These are phyloP conservation scores for Cosmia trapezina DNA, from an alignment of 2,888 invertebrate species.

Conservation along the genomic window DNA sequence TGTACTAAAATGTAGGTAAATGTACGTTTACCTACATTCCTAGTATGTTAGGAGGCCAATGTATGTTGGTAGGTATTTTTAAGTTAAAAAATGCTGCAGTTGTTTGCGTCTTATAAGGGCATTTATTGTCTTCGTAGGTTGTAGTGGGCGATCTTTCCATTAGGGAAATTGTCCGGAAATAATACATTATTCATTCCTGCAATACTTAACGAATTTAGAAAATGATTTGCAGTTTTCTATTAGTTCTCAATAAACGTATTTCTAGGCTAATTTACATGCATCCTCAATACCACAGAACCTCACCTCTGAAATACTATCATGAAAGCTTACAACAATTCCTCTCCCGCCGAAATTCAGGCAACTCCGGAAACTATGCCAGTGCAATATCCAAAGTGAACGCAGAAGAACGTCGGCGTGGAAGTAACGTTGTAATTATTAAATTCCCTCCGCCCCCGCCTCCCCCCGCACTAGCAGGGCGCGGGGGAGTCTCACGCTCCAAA, in stretches of 20 bases:
- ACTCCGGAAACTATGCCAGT: conserved; percentile 54
- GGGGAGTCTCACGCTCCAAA: conserved; percentile 68
- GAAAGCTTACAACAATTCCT: conserved; percentile 30
- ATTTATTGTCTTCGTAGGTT: background rate
- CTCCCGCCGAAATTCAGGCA: conserved; percentile 23
- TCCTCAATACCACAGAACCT: background rate
- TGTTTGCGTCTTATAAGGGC: background rate
- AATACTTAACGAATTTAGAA: too few species aligned
- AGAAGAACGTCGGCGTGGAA: conserved; percentile 65
- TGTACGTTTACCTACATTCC: background rate
- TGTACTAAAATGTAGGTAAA: background rate
- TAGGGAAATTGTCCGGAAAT: background rate
- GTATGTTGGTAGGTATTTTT: background rate
- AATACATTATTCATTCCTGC: background rate
- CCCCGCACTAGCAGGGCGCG: conserved; percentile 56
- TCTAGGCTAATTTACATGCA: background rate
- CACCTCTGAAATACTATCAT: conserved; percentile 17
- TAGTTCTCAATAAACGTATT: background rate
- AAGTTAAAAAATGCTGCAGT: background rate
- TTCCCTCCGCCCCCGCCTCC: conserved; percentile 67
- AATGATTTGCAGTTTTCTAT: too few species aligned
- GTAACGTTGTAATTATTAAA: conserved; percentile 83
- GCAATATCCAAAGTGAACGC: conserved; percentile 46
- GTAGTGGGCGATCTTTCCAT: background rate
- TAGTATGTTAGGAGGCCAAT: conserved; percentile 9